These are phyloP conservation scores for Sebastes umbrosus DNA, from an alignment of 2,797 vertebrate genomes.

Conservation along the genomic window DNA sequence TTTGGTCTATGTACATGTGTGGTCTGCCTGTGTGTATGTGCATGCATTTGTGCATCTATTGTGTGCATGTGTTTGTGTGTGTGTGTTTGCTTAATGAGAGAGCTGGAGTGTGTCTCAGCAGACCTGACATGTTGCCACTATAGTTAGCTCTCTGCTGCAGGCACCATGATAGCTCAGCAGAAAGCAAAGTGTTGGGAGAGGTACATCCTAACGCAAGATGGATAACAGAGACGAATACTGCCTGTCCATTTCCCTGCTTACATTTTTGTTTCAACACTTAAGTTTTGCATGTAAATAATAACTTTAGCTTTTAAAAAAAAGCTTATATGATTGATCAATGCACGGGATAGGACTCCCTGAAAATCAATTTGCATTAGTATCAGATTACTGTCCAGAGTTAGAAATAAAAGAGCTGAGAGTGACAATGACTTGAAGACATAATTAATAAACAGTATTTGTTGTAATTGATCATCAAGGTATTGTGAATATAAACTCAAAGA, in stretches of 20 bases:
- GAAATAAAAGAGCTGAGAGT: background rate
- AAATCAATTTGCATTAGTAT: background rate
- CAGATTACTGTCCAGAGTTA: background rate
- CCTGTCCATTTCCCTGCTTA: background rate
- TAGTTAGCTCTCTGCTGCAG: constrained; percentile 70
- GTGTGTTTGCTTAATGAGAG: constrained; percentile 59
- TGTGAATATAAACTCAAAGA: background rate
- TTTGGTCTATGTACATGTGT: constrained; percentile 18
- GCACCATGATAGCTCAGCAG: constrained; percentile 65
- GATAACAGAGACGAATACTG: constrained; percentile 6
- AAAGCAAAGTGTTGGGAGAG: constrained; percentile 39
- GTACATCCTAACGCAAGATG: constrained; percentile 25
- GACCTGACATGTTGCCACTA: constrained; percentile 72
- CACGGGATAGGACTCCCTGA: background rate
- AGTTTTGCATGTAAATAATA: background rate
- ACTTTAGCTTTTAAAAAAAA: background rate
- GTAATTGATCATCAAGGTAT: background rate
- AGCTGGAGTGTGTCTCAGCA: constrained; percentile 62
- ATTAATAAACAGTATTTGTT: background rate
- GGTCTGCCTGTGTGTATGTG: background rate
- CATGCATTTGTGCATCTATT: constrained; percentile 1
- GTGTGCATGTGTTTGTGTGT: background rate
- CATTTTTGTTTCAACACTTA: background rate
- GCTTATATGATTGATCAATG: background rate
- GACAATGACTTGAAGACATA: background rate